Base-by-base conservation (phyloP, 2,113 vertebrate species). In the Etheostoma spectabile region DNA sequence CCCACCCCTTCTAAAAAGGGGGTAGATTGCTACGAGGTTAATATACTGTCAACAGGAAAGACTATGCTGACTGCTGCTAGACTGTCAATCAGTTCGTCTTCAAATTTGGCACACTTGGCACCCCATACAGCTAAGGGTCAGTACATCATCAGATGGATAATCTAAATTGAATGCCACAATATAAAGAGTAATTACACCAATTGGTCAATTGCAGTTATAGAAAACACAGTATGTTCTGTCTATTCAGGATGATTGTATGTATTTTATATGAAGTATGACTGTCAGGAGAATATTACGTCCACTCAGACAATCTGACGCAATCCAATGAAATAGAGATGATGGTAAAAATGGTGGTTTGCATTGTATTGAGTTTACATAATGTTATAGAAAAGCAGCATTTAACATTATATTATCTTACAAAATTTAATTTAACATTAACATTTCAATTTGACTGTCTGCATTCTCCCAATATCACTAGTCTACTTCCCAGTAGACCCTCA, bases 301-400 rank as follows among this genome's bases (percentile, higher is more conserved):
- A 38, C 19, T 42, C 60, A 12, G 30, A 45, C 19, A 65, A 38
- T n/a, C 30, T 15, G 12, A 63, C 45, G 15, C 24, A 33, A 56
- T 48, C 24, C 15, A 71, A 69, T 38, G 2, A 4, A 46, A 18
- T 38, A 56, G 38, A 19, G 33, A 12, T 15, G 10, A 38, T 24
- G 27, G 27, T 22, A 52, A 14, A 8, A 38, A n/a, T 53, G 5
- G 35, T 1, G 35, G 35, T 38, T 38, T 38, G 35, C 35, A 38
- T 38, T 38, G 35, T 38, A 38, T 38, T 38, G 8, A 38, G 8
- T 38, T 38, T 38, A 38, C 35, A 38, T 38, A 8, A 38, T 38
- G 6, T 38, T 68, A 30, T 24, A 56, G 30, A 55, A 55, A 38
- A 11, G 14, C 21, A 52, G 56, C 21, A 86, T 63, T 67, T 77